Evolutionary conservation across 2,888 invertebrate genomes (phyloP).

Genomic region (Syrphus vitripennis): DNA sequence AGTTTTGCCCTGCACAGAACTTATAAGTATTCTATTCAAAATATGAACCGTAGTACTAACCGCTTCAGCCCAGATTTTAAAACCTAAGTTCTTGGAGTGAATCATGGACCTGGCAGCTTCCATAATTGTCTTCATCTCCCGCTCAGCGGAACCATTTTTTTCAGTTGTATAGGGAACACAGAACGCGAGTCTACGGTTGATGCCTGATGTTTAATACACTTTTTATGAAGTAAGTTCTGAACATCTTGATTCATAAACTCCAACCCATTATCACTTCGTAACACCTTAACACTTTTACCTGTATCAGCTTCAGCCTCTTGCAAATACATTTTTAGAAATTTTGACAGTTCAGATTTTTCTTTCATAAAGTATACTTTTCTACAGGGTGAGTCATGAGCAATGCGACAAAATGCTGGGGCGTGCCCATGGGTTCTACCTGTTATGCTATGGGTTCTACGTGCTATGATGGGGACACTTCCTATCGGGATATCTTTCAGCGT

Average conservation of each 20-base stretch:
- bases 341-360: background rate
- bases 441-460: no score
- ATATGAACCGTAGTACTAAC: background rate
- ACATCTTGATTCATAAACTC: background rate
- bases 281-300: background rate
- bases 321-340: background rate
- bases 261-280: background rate
- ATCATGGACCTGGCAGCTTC: background rate
- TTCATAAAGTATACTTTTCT: background rate
- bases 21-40: background rate
- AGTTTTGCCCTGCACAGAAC: background rate
- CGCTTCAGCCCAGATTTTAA: background rate
- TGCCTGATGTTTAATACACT: background rate
- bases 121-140: background rate
- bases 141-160: background rate
- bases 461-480: no score
- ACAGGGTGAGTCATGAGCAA: no score
- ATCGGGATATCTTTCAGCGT: no score
- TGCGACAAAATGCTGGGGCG: no score
- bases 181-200: no score
- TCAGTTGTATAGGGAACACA: background rate
- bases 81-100: background rate
- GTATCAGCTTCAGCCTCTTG: background rate
- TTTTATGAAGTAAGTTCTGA: background rate
- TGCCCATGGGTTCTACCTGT: no score